phyloP scores from a whole-genome alignment of 2,888 invertebrate species.

The Drosophila mulleri region DNA sequence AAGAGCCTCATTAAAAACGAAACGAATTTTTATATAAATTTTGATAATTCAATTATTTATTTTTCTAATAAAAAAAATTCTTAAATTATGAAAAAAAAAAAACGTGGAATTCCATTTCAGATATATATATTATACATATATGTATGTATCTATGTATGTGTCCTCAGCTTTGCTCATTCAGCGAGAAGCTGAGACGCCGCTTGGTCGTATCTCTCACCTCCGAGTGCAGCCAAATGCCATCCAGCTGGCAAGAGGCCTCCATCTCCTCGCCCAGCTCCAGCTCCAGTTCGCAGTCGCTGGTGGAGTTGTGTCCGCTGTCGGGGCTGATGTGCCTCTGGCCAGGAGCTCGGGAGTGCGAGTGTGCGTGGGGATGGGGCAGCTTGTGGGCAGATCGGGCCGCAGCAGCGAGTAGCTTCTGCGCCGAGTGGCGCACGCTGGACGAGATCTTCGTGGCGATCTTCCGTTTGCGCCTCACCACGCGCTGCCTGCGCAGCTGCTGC shows the following conservation, averaged over 20 bases:
- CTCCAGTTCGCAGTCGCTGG: slow-evolving; percentile 71
- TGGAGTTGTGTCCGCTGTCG: slow-evolving; percentile 84
- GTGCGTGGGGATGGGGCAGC: slow-evolving; percentile 16
- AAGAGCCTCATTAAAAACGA: slow-evolving; percentile 28
- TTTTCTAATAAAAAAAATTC: slow-evolving; percentile 38
- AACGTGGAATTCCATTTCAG: slow-evolving; percentile 28
- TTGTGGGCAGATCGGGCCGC: slow-evolving; percentile 50
- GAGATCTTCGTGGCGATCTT: slow-evolving; percentile 71
- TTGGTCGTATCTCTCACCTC: slow-evolving; percentile 65
- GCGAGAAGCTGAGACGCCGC: slow-evolving; percentile 69
- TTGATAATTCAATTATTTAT: slow-evolving; percentile 41
- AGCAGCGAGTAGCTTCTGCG: slow-evolving; percentile 71
- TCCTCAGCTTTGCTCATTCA: slow-evolving; percentile 47
- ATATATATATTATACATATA: background rate
- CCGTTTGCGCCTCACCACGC: slow-evolving; percentile 82
- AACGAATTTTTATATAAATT: background rate
- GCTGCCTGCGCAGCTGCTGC: slow-evolving; percentile 79
- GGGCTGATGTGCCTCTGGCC: slow-evolving; percentile 76
- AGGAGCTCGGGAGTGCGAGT: background rate
- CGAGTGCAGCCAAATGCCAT: slow-evolving; percentile 62
- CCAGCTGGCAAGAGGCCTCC: slow-evolving; percentile 60
- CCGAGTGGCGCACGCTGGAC: slow-evolving; percentile 76
- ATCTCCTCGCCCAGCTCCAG: slow-evolving; percentile 44
- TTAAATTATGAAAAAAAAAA: slow-evolving; percentile 40
- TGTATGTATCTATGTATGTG: background rate